Evolutionary conservation across 2,888 invertebrate genomes (phyloP), one percentile per base, ranked within the genome.

Genomic region (Lottia gigantea): DNA sequence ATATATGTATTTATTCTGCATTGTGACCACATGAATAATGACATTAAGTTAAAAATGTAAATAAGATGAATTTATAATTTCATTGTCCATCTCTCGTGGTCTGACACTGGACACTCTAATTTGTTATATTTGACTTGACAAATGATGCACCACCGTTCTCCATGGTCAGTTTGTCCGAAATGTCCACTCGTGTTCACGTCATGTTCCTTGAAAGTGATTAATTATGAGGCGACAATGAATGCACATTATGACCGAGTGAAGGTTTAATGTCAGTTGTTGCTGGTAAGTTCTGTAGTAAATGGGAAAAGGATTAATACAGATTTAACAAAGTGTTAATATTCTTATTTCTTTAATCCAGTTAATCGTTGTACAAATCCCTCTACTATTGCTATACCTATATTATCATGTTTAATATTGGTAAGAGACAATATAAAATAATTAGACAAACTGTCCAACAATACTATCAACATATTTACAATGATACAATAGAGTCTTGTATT

Each of bases 91-190:
- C 55, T 55, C 55, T 23, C 23, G 55, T 55, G 55, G 19, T 23
- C 19, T 55, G 55, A 55, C 55, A 55, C 55, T 55, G 55, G 55
- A 55, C 55, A 55, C 55, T 55, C 19, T 55, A 55, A 55, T 55
- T 55, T 23, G 55, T 55, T 55, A 55, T 55, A 55, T 55, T 55
- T 55, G 55, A 55, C 55, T 55, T 55, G 55, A 55, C 55, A 19
- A 23, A 55, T 55, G 55, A 55, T 23, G 19, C 23, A 4, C 19
- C 19, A 19, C 19, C 23, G 55, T 55, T 23, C 55, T 23, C 19
- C 23, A 23, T 55, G 55, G 55, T 23, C 55, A 55, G 19, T 55
- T 23, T 55, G 55, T 55, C 55, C 23, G 14, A 55, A 55, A 55
- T 55, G 55, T 55, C 55, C 55, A 55, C 19, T 55, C 23, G 23